A percentile compares a stretch with the other conserved stretches of the same genome.
Conservation (phyloP, 1,140 invertebrate genomes). For the Prorops nasuta region DNA sequence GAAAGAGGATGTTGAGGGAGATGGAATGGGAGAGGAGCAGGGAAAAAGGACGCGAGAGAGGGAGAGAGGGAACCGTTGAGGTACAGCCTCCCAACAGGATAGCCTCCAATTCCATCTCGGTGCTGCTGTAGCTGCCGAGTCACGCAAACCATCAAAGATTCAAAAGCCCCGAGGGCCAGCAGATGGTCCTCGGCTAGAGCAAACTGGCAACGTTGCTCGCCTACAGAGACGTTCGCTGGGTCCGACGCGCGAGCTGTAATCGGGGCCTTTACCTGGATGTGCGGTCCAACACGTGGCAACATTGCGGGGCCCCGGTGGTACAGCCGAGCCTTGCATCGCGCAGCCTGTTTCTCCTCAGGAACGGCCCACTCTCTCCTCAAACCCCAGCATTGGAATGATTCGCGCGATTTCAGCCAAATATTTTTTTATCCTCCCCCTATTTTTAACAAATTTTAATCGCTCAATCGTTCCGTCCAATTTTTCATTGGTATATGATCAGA, state of each 20-base stretch:
- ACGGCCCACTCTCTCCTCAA: conserved; percentile 8
- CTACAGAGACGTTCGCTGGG: too few relatives aligned
- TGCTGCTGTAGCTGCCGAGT: conserved; percentile 42
- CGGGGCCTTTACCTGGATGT: too few relatives aligned
- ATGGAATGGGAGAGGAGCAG: background rate
- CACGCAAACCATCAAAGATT: conserved; percentile 55
- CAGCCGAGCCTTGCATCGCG: conserved; percentile 1
- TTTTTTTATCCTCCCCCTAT: too few relatives aligned
- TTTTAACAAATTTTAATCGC: too few relatives aligned
- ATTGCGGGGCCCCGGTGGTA: conserved; percentile 9
- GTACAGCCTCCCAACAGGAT: conserved; percentile 18
- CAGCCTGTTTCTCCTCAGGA: conserved; percentile 1
- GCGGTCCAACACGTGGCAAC: conserved; percentile 17
- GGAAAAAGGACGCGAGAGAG: conserved; percentile 7
- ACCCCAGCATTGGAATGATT: too few relatives aligned
- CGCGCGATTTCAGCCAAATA: too few relatives aligned
- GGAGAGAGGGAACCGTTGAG: conserved; percentile 1
- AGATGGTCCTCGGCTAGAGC: conserved; percentile 43
- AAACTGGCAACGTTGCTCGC: conserved; percentile 32
- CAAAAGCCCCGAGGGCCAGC: conserved; percentile 50
- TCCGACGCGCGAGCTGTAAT: too few relatives aligned
- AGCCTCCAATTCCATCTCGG: conserved; percentile 34
- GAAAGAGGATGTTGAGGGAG: too few relatives aligned
- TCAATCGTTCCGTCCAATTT: too few relatives aligned
- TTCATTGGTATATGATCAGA: too few relatives aligned